Evolutionary conservation across 2,888 invertebrate species (phyloP), one percentile per base, ranked within the genome.

Genomic region (Ernsta delagoae): DNA sequence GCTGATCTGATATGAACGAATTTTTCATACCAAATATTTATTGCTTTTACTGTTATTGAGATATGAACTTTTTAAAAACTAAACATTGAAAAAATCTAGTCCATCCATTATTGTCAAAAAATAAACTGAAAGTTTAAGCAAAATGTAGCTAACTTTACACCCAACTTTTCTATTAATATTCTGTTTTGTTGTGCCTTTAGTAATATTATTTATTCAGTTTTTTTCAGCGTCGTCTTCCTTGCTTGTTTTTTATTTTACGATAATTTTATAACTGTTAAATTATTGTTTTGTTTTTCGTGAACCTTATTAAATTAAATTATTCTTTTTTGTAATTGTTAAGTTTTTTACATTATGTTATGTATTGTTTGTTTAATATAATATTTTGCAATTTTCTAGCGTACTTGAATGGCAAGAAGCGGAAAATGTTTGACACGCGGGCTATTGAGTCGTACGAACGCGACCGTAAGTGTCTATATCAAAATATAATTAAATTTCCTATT

Each of bases 381-480:
- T n/a, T 36, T 69, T 69, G 50, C 41, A 59, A 69, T 69, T 63
- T 69, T 69, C 69, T 69, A 69, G 69, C 63, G 63, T 69, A 69
- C 63, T 43, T 69, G 63, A 69, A 59, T 12, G 63, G 63, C 63
- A 69, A 69, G 69, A 69, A 69, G 63, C 69, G 69, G 50, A 69
- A 69, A 69, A 63, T 63, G 11, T 59, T 63, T 48, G 69, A 69
- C 69, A 59, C 63, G 41, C 39, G 63, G 50, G 57, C 31, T 4
- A 69, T 69, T 12, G 69, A 69, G 59, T 63, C 62, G 71, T 85
- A 85, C 78, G 86, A 87, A 53, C 78, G 79, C 71, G 90, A 89
- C 74, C 87, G 91, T 92, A 90, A 92, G 91, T 91, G 62, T 62
- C 61, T n/a, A 7, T 34, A 5, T 7, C n/a, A 36, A n/a, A 31